Evolutionary conservation across 2,113 vertebrate genomes (phyloP).

Genomic region (Cynoglossus semilaevis): DNA sequence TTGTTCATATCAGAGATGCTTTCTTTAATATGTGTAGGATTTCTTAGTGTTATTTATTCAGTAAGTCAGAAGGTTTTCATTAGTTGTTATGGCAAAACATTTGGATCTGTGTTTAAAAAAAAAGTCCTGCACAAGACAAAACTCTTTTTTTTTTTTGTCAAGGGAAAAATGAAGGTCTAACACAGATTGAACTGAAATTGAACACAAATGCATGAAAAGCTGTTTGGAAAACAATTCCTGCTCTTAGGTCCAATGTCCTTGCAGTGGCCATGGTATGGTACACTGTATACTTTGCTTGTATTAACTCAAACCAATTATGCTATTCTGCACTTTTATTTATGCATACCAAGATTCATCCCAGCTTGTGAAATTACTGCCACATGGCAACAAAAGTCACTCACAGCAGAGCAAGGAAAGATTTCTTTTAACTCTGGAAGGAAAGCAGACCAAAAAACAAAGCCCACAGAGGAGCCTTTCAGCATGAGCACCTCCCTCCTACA

Average conservation of each 20-base stretch:
- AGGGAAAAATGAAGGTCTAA: background rate
- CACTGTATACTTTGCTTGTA: background rate
- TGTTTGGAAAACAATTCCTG: background rate
- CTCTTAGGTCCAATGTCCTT: background rate
- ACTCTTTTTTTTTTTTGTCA: background rate
- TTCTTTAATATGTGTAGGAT: too few relatives aligned
- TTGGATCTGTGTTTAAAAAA: background rate
- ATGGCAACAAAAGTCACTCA: conserved; percentile 16
- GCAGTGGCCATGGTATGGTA: conserved; percentile 2
- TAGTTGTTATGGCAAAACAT: background rate
- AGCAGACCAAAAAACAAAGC: background rate
- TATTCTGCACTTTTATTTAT: conserved; percentile 20
- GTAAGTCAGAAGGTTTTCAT: background rate
- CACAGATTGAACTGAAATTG: background rate
- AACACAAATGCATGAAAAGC: conserved; percentile 1
- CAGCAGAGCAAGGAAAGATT: conserved; percentile 4
- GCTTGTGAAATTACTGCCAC: conserved; percentile 17
- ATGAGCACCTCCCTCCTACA: too few relatives aligned
- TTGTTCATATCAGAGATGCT: too few relatives aligned
- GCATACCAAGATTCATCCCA: conserved; percentile 7
- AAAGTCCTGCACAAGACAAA: background rate
- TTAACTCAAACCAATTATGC: conserved; percentile 3
- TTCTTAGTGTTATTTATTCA: background rate
- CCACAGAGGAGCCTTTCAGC: too few relatives aligned
- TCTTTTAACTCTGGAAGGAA: background rate